Evolutionary conservation across 2,797 vertebrate species (phyloP).

Genomic region (Sylvia borin): DNA sequence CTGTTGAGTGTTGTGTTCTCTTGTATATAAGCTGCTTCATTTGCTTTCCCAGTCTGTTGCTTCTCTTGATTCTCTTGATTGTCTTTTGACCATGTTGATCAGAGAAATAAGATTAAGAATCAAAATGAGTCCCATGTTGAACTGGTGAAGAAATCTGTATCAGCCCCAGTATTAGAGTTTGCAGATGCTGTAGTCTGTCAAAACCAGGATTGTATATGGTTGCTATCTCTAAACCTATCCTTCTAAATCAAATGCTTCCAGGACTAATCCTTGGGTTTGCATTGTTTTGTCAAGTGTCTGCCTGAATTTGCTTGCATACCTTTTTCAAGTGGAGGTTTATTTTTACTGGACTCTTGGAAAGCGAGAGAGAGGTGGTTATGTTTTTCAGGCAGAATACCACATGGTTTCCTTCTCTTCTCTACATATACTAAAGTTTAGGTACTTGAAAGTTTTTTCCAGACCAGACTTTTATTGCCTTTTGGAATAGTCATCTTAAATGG

Average conservation of each 20-base stretch:
- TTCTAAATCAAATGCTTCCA: not conserved
- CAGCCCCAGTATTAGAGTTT: not conserved
- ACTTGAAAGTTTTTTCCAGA: slow-evolving; percentile 5
- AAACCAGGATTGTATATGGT: not conserved
- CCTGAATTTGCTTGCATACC: not conserved
- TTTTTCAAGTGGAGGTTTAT: not conserved
- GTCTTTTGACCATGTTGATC: not conserved
- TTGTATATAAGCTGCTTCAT: not conserved
- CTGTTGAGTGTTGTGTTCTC: not conserved
- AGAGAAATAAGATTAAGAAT: not conserved
- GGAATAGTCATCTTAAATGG: not conserved
- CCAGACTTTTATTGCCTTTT: slow-evolving; percentile 11
- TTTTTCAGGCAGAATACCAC: not conserved
- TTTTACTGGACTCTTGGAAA: not conserved
- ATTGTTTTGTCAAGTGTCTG: not conserved
- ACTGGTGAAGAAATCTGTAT: not conserved
- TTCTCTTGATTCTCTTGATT: not conserved
- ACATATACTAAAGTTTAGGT: not conserved
- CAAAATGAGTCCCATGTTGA: not conserved
- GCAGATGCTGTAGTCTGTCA: not conserved
- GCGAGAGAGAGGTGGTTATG: not conserved
- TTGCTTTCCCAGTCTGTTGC: not conserved
- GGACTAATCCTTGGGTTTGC: not conserved
- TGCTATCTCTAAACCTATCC: not conserved
- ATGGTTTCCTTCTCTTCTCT: not conserved